These are phyloP conservation scores for Hirtodrosophila alboralis DNA, from an alignment of 2,888 invertebrate genomes.

Conservation along the genomic window DNA sequence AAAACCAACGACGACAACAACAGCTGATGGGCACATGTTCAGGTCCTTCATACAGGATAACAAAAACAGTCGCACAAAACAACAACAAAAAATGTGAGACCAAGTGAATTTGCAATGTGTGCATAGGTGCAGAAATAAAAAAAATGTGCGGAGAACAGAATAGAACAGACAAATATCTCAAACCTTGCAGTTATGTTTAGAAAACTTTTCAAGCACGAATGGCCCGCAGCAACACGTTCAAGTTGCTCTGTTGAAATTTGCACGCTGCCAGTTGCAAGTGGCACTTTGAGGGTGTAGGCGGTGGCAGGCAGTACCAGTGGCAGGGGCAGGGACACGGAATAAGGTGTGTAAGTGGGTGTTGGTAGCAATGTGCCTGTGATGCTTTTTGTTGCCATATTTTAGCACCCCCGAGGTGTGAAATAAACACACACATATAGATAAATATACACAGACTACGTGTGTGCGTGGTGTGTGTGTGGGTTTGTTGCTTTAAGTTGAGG, in stretches of 20 bases:
- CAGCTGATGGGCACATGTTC: slow-evolving; percentile 25
- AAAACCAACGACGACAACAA: slow-evolving; percentile 7
- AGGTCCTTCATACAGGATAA: slow-evolving; percentile 21
- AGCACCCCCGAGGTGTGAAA: slow-evolving; percentile 76
- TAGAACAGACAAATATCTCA: slow-evolving; percentile 48
- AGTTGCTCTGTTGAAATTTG: slow-evolving; percentile 54
- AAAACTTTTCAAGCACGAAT: slow-evolving; percentile 79
- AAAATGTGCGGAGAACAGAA: slow-evolving; percentile 27
- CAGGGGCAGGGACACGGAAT: neutral
- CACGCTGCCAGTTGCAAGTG: slow-evolving; percentile 45
- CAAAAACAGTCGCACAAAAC: slow-evolving; percentile 39
- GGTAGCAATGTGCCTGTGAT: slow-evolving; percentile 34
- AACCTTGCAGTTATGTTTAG: slow-evolving; percentile 73
- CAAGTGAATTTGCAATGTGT: slow-evolving; percentile 60
- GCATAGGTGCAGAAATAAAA: slow-evolving; percentile 36
- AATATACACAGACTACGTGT: slow-evolving; percentile 1
- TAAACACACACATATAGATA: slow-evolving; percentile 33
- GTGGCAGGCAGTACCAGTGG: too few relatives aligned
- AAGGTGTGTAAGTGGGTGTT: slow-evolving; percentile 6
- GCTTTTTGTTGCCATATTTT: slow-evolving; percentile 65
- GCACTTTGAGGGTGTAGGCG: neutral
- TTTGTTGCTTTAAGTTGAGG: slow-evolving; percentile 40
- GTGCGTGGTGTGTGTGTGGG: slow-evolving; percentile 6
- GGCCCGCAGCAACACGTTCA: slow-evolving; percentile 74
- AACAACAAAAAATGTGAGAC: slow-evolving; percentile 56